Base-by-base conservation (phyloP, 2,888 invertebrate species). In the Leucoptera coffeella region DNA sequence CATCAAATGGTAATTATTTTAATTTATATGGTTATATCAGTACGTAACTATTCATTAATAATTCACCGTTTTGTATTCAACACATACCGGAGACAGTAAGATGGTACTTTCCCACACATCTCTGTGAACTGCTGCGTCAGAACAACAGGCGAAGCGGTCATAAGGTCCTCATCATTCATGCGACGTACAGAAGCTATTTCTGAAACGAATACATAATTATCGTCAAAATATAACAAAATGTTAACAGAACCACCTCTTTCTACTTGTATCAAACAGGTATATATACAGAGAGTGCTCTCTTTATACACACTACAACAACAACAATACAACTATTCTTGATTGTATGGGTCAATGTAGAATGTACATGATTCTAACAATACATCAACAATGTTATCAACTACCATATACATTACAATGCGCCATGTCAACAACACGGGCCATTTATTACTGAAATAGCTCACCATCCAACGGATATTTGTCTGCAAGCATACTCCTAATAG, bases 61-160 rank as follows among this genome's bases (percentile, higher is more conserved):
- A 10, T 23, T 10, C 10, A 8, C 6, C 4, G 14, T 2, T 4
- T 2, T 12, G 9, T 3, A 2, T 3, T 2, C 2, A 23, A n/a
- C 3, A 3, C 6, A 6, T 26, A 57, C 55, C 59, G 43, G 2
- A 60, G 32, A 1, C 44, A 32, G n/a, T 46, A 29, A 0, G 46
- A 33, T 0, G 58, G 52, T 7, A 52, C 36, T 11, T 37, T 39
- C 0, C 28, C 23, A 30, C 53, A 47, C 10, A 45, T 33, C 1
- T 32, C 28, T 0, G 27, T 28, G 29, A 37, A 46, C 12, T 38
- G 38, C 3, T 35, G 32, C 4, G 45, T 14, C 0, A 41, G 28
- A 1, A 40, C 38, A 0, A 33, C 25, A 5, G 30, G 20, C 2
- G 47, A 41, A 1, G 42, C 33, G 12, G 47, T 29, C 7, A 51